These are phyloP conservation scores for Amniataba percoides DNA, from an alignment of 2,797 vertebrate species.

Conservation along the genomic window DNA sequence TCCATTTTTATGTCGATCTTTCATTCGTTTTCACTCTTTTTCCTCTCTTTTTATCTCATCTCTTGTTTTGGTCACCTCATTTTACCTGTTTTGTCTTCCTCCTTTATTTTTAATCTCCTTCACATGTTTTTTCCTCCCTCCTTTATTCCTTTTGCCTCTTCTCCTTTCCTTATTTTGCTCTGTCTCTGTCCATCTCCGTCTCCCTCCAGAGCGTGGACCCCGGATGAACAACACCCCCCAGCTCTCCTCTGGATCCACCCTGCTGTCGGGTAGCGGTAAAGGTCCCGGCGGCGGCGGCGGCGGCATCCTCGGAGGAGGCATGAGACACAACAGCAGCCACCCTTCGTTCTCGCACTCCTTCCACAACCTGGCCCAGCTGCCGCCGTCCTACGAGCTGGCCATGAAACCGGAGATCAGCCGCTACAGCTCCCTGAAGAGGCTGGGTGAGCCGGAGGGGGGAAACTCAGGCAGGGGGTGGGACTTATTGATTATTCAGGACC, in stretches of 20 bases:
- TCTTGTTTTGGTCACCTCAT: background rate
- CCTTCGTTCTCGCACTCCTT: slow-evolving; percentile 92
- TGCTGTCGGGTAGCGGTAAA: slow-evolving; percentile 84
- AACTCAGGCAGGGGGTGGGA: background rate
- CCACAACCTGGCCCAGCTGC: slow-evolving; percentile 93
- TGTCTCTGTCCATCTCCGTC: background rate
- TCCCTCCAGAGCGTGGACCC: slow-evolving; percentile 77
- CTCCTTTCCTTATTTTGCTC: background rate
- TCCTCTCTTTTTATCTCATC: background rate
- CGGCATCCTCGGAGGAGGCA: slow-evolving; percentile 54
- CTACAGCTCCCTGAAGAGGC: slow-evolving; percentile 92
- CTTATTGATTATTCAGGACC: slow-evolving; percentile 1
- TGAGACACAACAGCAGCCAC: slow-evolving; percentile 85
- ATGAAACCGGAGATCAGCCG: slow-evolving; percentile 90
- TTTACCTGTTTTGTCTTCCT: no score
- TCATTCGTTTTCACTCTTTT: background rate
- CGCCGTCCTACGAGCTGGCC: slow-evolving; percentile 89
- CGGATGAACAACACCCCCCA: slow-evolving; percentile 85
- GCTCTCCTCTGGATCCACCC: slow-evolving; percentile 82
- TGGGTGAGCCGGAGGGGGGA: slow-evolving; percentile 83
- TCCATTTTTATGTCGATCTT: slow-evolving; percentile 1
- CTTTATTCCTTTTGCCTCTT: background rate
- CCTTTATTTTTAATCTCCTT: background rate
- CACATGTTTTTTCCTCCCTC: background rate
- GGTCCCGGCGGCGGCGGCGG: slow-evolving; percentile 34